Base-by-base conservation (phyloP, 2,888 invertebrate species). In the Nesidiocoris tenuis region DNA sequence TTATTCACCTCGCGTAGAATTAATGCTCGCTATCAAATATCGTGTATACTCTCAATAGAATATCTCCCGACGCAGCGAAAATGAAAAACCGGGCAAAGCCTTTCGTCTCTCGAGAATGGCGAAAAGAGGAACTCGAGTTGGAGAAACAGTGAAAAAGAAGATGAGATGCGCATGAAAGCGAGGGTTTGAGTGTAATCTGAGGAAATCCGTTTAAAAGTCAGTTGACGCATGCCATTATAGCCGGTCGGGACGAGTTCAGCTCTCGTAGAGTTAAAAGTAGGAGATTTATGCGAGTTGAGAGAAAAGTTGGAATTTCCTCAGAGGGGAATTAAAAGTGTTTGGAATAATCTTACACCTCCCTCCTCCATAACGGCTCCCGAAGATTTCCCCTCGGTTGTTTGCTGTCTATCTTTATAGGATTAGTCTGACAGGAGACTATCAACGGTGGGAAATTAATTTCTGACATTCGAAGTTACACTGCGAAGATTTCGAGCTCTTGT, bases 201-300 rank as follows among this genome's bases (percentile, higher is more conserved):
- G 70, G 70, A 70, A 70, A 70, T 70, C 70, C 70, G 70, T 70
- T 70, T 70, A 70, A 59, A 70, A 70, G 70, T 70, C 56, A 70
- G 39, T 70, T 70, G 70, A 70, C 70, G 70, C 70, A 70, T 70
- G 59, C 70, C 59, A 70, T 70, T 70, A 70, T 24, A 57, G 70
- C 70, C 59, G 17, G 67, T 67, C 55, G 56, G 70, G 59, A 70
- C 70, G 59, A 70, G 70, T 70, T 70, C 70, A 24, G 70, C 19
- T 39, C 56, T 54, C 54, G 55, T 7, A 12, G 66, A 70, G 68
- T 23, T 68, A 70, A 63, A 63, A 75, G 57, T 61, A 64, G 67
- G 67, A 75, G 67, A 75, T 67, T 68, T 75, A 68, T 67, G 67
- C 66, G 61, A 63, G 63, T 16, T 59, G 25, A 54, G 61, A 68